Conservation (phyloP, 2,797 vertebrate species). For the Pogonophryne albipinna region DNA sequence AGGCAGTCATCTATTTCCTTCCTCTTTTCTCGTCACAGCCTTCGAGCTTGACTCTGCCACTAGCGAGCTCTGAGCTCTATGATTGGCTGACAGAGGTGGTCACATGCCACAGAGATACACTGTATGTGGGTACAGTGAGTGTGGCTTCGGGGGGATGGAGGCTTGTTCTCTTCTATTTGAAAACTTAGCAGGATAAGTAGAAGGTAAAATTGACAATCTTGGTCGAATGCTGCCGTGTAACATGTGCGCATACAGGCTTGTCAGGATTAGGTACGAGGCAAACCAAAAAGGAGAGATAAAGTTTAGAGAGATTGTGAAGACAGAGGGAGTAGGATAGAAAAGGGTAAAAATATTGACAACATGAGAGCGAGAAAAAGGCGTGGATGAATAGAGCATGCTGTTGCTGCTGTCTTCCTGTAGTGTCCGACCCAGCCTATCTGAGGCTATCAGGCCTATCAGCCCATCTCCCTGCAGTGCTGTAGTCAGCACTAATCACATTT, state of each 20-base stretch:
- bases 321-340: slow-evolving; percentile 36
- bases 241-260: slow-evolving; percentile 43
- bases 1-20: slow-evolving; percentile 36
- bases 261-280: slow-evolving; percentile 37
- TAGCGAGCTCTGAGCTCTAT: slow-evolving; percentile 45
- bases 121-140: slow-evolving; percentile 56
- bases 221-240: slow-evolving; percentile 43
- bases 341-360: slow-evolving; percentile 44
- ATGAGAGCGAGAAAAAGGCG: slow-evolving; percentile 30
- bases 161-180: slow-evolving; percentile 64
- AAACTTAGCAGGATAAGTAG: slow-evolving; percentile 57
- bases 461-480: slow-evolving; percentile 90
- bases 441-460: slow-evolving; percentile 86
- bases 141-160: slow-evolving; percentile 35
- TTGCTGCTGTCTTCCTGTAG: slow-evolving; percentile 85
- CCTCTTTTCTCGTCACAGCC: slow-evolving; percentile 55
- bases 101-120: slow-evolving; percentile 82
- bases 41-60: slow-evolving; percentile 59
- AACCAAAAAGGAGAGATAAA: slow-evolving; percentile 42
- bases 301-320: too few species aligned
- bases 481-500: slow-evolving; percentile 95
- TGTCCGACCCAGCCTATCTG: slow-evolving; percentile 81
- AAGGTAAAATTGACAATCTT: slow-evolving; percentile 48
- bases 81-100: slow-evolving; percentile 75
- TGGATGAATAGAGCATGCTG: slow-evolving; percentile 75